A percentile compares a stretch with the other conserved stretches of the same genome.
Conservation (phyloP, 2,888 invertebrate genomes). For the Eupithecia tripunctaria region DNA sequence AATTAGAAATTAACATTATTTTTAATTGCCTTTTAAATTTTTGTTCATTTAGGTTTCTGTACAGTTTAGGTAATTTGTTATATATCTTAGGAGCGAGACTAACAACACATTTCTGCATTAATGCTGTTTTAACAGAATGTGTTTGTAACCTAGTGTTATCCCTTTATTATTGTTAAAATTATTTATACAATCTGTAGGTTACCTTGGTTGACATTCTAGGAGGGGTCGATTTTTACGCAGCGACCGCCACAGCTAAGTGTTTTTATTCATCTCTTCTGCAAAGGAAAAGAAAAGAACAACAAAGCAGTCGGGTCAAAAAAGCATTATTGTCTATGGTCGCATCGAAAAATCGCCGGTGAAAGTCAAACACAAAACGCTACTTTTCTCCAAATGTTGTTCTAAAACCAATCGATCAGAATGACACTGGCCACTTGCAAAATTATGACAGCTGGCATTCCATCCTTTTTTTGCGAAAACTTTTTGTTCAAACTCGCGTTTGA, state of each 20-base stretch:
- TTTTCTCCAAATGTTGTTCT: constrained; percentile 17
- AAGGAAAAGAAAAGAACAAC: not conserved
- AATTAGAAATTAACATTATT: too few relatives aligned
- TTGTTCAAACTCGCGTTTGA: constrained; percentile 55
- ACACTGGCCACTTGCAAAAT: constrained; percentile 44
- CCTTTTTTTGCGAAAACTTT: constrained; percentile 42
- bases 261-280: not conserved
- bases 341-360: not conserved
- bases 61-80: too few relatives aligned
- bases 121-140: too few relatives aligned
- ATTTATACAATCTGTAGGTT: too few relatives aligned
- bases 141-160: too few relatives aligned
- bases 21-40: too few relatives aligned
- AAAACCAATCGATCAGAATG: constrained; percentile 34
- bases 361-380: not conserved
- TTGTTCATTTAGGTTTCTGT: too few relatives aligned
- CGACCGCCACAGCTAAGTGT: not conserved
- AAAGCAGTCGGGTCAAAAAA: not conserved
- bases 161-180: too few relatives aligned
- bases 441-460: constrained; percentile 45
- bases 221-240: not conserved
- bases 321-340: not conserved
- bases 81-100: too few relatives aligned
- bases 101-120: too few relatives aligned
- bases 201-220: too few relatives aligned